A percentile compares a stretch with the other conserved stretches of the same genome.
Evolutionary conservation across 2,888 invertebrate genomes (phyloP).

Genomic region (Sturmia bella): DNA sequence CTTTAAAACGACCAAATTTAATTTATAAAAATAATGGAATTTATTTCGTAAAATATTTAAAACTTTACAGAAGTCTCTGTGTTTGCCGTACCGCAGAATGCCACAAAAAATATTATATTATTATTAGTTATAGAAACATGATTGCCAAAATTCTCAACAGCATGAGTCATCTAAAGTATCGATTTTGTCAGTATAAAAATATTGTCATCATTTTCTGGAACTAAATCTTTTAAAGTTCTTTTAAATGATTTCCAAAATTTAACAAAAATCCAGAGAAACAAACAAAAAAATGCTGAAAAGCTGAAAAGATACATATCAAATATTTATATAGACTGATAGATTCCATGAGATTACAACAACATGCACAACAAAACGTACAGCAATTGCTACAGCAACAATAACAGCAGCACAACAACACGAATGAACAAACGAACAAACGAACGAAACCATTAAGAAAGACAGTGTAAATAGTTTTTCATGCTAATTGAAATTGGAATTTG

Average conservation of each 20-base stretch:
- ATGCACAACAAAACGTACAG: conserved; percentile 8
- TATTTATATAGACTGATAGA: conserved; percentile 34
- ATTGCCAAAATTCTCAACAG: too few species aligned
- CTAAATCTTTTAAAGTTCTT: conserved; percentile 25
- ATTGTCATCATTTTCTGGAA: too few species aligned
- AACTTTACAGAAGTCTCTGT: too few species aligned
- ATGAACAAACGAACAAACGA: too few species aligned
- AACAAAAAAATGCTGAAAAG: not conserved
- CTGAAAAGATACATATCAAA: conserved; percentile 30
- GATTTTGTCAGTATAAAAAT: too few species aligned
- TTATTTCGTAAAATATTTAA: too few species aligned
- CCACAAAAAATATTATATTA: too few species aligned
- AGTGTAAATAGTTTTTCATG: conserved; percentile 67
- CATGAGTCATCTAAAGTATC: too few species aligned
- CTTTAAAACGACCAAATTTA: too few species aligned
- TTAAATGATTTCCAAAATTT: not conserved
- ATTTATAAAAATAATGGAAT: too few species aligned
- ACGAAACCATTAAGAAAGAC: conserved; percentile 50
- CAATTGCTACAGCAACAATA: conserved; percentile 15
- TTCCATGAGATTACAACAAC: conserved; percentile 38
- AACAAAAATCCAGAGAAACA: not conserved
- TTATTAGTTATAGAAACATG: too few species aligned
- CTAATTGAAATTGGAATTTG: conserved; percentile 70
- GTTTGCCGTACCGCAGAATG: too few species aligned
- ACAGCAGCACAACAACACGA: conserved; percentile 15